Conservation (phyloP, 2,797 vertebrate genomes). For the Pogoniulus pusillus region DNA sequence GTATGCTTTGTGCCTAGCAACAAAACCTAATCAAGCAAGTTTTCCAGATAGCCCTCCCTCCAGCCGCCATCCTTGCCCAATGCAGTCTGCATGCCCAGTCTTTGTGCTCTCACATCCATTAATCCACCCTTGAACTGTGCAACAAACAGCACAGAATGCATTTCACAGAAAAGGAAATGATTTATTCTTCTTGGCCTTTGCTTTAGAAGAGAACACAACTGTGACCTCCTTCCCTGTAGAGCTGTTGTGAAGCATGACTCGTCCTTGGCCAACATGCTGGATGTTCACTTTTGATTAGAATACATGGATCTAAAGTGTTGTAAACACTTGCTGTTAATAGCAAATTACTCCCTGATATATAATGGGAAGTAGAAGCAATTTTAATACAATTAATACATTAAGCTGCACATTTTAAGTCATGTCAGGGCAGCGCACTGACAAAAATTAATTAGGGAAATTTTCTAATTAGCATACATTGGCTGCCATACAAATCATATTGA, state of each 20-base stretch:
- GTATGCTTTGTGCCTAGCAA: constrained; percentile 65
- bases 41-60: constrained; percentile 9
- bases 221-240: constrained; percentile 30
- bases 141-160: constrained; percentile 12
- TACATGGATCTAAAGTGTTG: constrained; percentile 37
- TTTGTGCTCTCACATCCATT: background rate
- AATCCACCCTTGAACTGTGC: background rate
- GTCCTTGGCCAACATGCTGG: constrained; percentile 31
- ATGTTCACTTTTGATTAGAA: constrained; percentile 61
- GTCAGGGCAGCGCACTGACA: constrained; percentile 12
- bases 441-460: constrained; percentile 34
- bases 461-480: constrained; percentile 18
- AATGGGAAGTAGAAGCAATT: background rate
- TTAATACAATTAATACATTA: constrained; percentile 27
- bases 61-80: background rate
- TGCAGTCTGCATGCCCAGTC: background rate
- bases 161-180: constrained; percentile 21
- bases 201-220: constrained; percentile 38
- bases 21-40: constrained; percentile 29
- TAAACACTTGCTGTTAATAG: constrained; percentile 32
- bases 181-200: background rate
- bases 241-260: constrained; percentile 34
- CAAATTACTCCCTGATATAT: background rate
- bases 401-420: constrained; percentile 38
- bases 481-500: constrained; percentile 38